Evolutionary conservation across 2,797 vertebrate genomes (phyloP), one percentile per base, ranked within the genome.

Genomic region (Argya squamiceps): DNA sequence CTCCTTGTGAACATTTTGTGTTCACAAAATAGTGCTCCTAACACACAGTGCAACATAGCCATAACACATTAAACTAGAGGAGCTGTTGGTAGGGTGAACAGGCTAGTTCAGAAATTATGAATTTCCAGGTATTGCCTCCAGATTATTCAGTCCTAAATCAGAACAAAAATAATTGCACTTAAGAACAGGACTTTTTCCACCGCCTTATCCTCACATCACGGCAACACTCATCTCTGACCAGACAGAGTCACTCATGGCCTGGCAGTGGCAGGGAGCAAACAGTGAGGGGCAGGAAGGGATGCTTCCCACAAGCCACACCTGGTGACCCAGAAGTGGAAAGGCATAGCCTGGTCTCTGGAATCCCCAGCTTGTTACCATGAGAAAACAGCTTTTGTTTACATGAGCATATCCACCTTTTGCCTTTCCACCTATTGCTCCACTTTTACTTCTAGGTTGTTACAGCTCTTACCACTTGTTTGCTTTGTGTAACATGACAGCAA

Each of bases 171-270:
- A 32, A 65, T 2, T 64, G 26, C 24, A 34, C 30, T 32, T 30
- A 62, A 71, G 26, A 81, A 36, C 11, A 27, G n/a, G 55, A 44
- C 43, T 52, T 56, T 43, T 69, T 0, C 64, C 15, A 77, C 20
- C 43, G 43, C 56, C 30, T 86, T 67, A 41, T 50, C 19, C 30
- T 68, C 39, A 52, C 41, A 55, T 36, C 10, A 4, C 3, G 5
- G 49, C 15, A 30, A 20, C 0, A 7, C 29, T 37, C 59, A 27
- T 47, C 43, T 78, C 65, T 1, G 6, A 37, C 6, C 1, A 0
- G 27, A 23, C 7, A 29, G 63, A 39, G 64, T 46, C 59, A 47
- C 9, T 30, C 1, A 2, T 2, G 47, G 46, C 34, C 39, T 15
- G 41, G 18, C 0, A 4, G 73, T 11, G 24, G 50, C 88, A 62